Percentiles rank a stretch among this genome's conserved stretches.
Conservation (phyloP, 2,888 invertebrate genomes). For the Zygaena filipendulae region DNA sequence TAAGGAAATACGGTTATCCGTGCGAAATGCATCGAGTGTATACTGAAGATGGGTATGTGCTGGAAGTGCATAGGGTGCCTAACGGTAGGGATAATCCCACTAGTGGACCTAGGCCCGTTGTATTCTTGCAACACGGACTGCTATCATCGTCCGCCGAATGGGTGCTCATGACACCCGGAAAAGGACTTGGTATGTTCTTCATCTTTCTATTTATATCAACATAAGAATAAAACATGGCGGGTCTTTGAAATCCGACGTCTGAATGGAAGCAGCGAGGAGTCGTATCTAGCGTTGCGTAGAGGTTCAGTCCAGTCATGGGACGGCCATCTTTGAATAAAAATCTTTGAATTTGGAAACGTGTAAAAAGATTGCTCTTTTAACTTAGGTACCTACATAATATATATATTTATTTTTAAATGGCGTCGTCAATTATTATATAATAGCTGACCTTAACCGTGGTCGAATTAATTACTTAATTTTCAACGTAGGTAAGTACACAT, state of each 20-base stretch:
- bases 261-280: too few relatives aligned
- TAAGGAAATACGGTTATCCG: constrained; percentile 72
- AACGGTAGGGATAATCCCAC: constrained; percentile 37
- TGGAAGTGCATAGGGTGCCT: constrained; percentile 85
- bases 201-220: not conserved
- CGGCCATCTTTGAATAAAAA: too few relatives aligned
- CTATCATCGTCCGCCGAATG: constrained; percentile 82
- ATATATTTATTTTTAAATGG: too few relatives aligned
- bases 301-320: too few relatives aligned
- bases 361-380: too few relatives aligned
- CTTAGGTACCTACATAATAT: too few relatives aligned
- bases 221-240: not conserved
- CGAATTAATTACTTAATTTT: too few relatives aligned
- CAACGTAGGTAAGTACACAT: too few relatives aligned
- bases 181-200: constrained; percentile 63
- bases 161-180: constrained; percentile 76
- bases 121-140: constrained; percentile 85
- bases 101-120: constrained; percentile 46
- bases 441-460: too few relatives aligned
- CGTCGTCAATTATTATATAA: too few relatives aligned
- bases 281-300: too few relatives aligned
- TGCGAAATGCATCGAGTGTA: constrained; percentile 77
- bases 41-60: constrained; percentile 84
- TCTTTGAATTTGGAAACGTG: too few relatives aligned
- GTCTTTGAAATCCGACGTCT: not conserved